Evolutionary conservation across 2,888 invertebrate genomes (phyloP), one percentile per base, ranked within the genome.

Genomic region (Phania funesta): DNA sequence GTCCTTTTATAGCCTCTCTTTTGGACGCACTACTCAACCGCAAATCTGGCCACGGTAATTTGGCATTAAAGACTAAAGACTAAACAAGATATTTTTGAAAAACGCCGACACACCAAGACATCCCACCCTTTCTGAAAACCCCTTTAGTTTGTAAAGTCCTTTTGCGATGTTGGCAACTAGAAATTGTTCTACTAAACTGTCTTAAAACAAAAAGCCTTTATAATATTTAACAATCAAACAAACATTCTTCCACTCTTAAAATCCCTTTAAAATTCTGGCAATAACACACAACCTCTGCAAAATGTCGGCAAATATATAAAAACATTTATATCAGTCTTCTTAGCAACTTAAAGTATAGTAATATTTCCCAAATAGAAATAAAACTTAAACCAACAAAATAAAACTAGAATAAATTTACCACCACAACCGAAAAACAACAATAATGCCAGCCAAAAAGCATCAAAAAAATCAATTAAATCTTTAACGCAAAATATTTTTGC

Each of bases 381-480:
- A 50, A 50, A 50, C 38, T 62, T 64, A 26, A 68, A 70, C 26
- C 24, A 68, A 44, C n/a, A 60, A 60, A 52, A 50, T 41, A 50
- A 70, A 44, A 26, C 9, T 22, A 16, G 44, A 29, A 54, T 67
- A 50, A 67, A 60, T 68, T 70, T 80, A 64, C 62, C 62, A 41
- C 64, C 48, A 50, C 56, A 80, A 50, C 44, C 44, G 52, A 58
- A 48, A 11, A 64, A 75, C 35, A 80, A 64, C 56, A 80, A 68
- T 44, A 79, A 38, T 11, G 41, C 46, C 78, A 64, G 65, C 60
- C 68, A 71, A 70, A 70, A 54, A 71, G 44, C 70, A 65, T 26
- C 48, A 76, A 76, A 52, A 73, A 81, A 67, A 82, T 82, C 77
- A 77, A 74, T 77, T 77, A 68, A 68, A 58, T 77, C 74, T 73